Evolutionary conservation across 2,888 invertebrate species (phyloP).

Genomic region (Eupeodes luniger): DNA sequence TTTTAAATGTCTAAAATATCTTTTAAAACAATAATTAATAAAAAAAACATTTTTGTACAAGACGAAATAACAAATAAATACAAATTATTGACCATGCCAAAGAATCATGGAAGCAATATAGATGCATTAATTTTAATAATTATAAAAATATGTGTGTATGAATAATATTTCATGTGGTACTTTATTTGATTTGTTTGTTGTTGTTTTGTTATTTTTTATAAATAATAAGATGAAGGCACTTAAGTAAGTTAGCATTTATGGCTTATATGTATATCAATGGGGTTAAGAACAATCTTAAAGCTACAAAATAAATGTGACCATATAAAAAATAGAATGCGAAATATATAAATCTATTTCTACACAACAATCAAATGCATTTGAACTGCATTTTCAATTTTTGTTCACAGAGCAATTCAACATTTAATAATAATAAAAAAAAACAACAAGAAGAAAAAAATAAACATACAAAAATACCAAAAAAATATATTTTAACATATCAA

Average conservation of each 20-base stretch:
- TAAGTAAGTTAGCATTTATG: conserved; percentile 26
- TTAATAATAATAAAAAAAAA: neutral
- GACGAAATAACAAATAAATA: neutral
- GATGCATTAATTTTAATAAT: neutral
- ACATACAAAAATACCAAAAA: conserved; percentile 50
- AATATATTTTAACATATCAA: conserved; percentile 62
- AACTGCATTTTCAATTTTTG: neutral
- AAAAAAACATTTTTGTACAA: neutral
- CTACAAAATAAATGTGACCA: conserved; percentile 13
- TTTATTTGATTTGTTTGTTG: neutral
- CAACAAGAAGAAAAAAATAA: conserved; percentile 20
- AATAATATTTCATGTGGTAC: neutral
- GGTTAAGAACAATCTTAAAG: conserved; percentile 15
- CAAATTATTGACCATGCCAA: neutral
- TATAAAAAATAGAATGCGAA: conserved; percentile 6
- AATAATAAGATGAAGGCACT: conserved; percentile 57
- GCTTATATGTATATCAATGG: conserved; percentile 37
- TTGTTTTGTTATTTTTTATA: conserved; percentile 4
- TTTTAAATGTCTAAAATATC: too few species aligned
- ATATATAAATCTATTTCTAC: conserved; percentile 27
- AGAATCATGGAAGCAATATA: neutral
- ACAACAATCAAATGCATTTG: conserved; percentile 32
- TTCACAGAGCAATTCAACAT: conserved; percentile 5
- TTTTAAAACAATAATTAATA: neutral
- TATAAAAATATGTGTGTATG: neutral